phyloP scores from a whole-genome alignment of 2,113 vertebrate species.

The Scytalopus superciliaris region DNA sequence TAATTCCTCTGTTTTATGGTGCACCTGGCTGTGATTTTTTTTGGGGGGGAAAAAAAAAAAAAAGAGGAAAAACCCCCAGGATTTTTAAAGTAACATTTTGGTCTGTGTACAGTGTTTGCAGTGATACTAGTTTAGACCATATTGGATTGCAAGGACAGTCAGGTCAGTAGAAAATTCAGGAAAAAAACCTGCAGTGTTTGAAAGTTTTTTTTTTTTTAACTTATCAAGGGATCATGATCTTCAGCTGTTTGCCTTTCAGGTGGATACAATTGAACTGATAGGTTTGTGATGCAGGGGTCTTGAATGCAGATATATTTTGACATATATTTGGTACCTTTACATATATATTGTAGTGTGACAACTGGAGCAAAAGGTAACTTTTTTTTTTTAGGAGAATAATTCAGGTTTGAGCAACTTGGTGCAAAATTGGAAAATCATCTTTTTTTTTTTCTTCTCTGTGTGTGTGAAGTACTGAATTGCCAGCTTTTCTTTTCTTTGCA shows the following conservation, averaged over 20 bases:
- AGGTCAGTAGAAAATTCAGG: not conserved
- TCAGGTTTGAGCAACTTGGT: not conserved
- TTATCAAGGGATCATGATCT: not conserved
- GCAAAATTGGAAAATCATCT: not conserved
- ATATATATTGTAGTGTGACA: not conserved
- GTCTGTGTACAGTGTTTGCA: not conserved
- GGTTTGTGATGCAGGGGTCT: not conserved
- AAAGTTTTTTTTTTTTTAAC: not conserved
- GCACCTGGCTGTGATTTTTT: not conserved
- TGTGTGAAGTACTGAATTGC: not conserved
- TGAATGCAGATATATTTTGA: not conserved
- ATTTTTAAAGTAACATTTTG: not conserved
- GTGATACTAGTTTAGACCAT: not conserved
- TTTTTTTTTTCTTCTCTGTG: too few relatives aligned
- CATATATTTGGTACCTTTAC: not conserved
- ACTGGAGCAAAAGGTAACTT: not conserved
- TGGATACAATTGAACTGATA: not conserved
- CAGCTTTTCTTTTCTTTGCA: not conserved
- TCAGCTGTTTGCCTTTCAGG: not conserved
- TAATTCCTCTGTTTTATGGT: not conserved
- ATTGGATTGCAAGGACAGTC: not conserved
- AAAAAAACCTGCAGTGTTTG: not conserved
- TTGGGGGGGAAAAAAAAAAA: not conserved
- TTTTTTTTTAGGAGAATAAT: not conserved
- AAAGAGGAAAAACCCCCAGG: rapidly evolving